Evolutionary conservation across 2,797 vertebrate species (phyloP).

Genomic region (Pterois miles): DNA sequence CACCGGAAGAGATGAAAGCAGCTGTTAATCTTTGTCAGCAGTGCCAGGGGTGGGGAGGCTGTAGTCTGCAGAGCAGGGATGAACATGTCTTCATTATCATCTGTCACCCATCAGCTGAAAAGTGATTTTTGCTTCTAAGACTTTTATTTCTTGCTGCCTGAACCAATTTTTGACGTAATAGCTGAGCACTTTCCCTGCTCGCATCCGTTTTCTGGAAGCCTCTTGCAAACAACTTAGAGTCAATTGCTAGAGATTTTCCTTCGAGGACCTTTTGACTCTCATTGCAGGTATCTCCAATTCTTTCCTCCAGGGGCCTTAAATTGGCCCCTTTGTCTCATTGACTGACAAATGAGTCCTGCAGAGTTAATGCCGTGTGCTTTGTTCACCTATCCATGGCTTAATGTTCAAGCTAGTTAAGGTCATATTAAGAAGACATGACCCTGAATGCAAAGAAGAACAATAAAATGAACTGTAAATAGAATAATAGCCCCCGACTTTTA

Average conservation of each 20-base stretch:
- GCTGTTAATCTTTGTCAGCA: conserved; percentile 84
- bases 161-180: conserved; percentile 44
- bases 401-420: conserved; percentile 63
- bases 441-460: conserved; percentile 81
- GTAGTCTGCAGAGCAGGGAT: conserved; percentile 54
- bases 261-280: conserved; percentile 58
- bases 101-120: conserved; percentile 76
- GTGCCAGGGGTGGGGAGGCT: conserved; percentile 59
- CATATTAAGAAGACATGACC: conserved; percentile 81
- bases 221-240: conserved; percentile 47
- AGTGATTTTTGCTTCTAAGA: conserved; percentile 59
- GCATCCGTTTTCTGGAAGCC: conserved; percentile 32
- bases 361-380: conserved; percentile 58
- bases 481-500: conserved; percentile 74
- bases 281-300: conserved; percentile 54
- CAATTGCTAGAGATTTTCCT: conserved; percentile 47
- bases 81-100: conserved; percentile 79
- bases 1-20: conserved; percentile 80
- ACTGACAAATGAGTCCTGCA: conserved; percentile 69
- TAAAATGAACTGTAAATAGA: conserved; percentile 82
- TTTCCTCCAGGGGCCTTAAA: conserved; percentile 57
- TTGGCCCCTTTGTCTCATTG: conserved; percentile 70
- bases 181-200: conserved; percentile 15
- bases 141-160: conserved; percentile 50
- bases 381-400: conserved; percentile 64